These are phyloP conservation scores for Coptotermes formosanus DNA, from an alignment of 1,140 invertebrate genomes.

Conservation along the genomic window DNA sequence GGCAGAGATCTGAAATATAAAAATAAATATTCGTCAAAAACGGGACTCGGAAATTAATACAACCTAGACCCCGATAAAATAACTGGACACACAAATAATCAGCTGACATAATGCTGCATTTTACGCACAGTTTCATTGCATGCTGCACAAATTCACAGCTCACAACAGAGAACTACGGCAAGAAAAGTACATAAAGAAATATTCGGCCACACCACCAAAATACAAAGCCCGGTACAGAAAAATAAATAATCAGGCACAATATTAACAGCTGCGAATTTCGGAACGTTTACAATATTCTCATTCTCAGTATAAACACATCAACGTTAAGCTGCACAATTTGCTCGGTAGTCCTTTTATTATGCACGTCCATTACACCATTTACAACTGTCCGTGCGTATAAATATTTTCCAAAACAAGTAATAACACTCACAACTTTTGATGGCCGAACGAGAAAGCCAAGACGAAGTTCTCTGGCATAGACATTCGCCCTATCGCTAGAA, in stretches of 20 bases:
- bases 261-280: neutral
- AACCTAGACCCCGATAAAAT: neutral
- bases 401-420: neutral
- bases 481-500: slow-evolving; percentile 39
- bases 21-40: neutral
- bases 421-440: slow-evolving; percentile 13
- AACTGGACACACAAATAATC: neutral
- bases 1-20: slow-evolving; percentile 27
- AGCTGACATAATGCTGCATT: neutral
- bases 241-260: neutral
- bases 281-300: neutral
- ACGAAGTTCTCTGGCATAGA: slow-evolving; percentile 36
- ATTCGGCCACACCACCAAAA: neutral
- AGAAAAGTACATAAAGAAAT: neutral
- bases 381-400: neutral
- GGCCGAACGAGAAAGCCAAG: slow-evolving; percentile 34
- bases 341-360: neutral
- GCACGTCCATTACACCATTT: neutral
- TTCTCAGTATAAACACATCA: neutral
- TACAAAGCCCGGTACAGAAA: neutral
- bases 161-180: neutral
- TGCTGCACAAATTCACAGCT: neutral
- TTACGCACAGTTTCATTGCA: neutral
- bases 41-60: no score
- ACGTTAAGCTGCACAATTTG: neutral